Percentiles rank a stretch among this genome's conserved stretches.
phyloP scores from a whole-genome alignment of 1,140 invertebrate species.

The Venturia canescens region DNA sequence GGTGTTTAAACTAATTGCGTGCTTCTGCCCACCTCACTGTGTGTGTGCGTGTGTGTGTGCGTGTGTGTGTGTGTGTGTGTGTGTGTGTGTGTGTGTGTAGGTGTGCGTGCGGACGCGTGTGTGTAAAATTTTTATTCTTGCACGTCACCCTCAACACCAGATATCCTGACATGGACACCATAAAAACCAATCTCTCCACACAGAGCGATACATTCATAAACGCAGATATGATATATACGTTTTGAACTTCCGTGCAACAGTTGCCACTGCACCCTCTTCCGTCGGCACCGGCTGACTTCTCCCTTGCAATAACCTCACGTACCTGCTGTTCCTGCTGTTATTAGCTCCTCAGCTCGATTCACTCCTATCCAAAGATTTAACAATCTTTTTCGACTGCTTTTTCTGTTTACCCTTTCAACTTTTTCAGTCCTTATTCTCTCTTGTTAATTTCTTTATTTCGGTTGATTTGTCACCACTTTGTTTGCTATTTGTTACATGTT shows the following conservation, averaged over 20 bases:
- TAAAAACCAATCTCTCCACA: not conserved
- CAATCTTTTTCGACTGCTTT: not conserved
- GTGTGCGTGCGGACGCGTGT: too few relatives aligned
- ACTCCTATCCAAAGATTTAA: not conserved
- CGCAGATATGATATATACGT: not conserved
- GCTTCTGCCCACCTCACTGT: not conserved
- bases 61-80: not conserved
- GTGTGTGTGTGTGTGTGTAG: not conserved
- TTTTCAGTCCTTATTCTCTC: not conserved
- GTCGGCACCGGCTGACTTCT: not conserved
- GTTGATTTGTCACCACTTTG: too few relatives aligned
- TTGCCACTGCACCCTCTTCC: constrained; percentile 1
- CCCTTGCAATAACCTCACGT: not conserved
- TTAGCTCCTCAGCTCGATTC: not conserved
- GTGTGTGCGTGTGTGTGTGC: not conserved
- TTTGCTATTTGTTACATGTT: too few relatives aligned
- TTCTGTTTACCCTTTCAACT: not conserved
- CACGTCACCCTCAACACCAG: not conserved
- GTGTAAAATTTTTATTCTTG: not conserved
- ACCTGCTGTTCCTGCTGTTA: not conserved
- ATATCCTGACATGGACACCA: not conserved
- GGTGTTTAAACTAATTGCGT: not conserved
- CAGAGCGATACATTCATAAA: not conserved
- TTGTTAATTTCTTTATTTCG: too few relatives aligned
- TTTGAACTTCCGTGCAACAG: constrained; percentile 14